Evolutionary conservation across 2,797 vertebrate species (phyloP), one percentile per base, ranked within the genome.

Genomic region (Steatocranus sp.): DNA sequence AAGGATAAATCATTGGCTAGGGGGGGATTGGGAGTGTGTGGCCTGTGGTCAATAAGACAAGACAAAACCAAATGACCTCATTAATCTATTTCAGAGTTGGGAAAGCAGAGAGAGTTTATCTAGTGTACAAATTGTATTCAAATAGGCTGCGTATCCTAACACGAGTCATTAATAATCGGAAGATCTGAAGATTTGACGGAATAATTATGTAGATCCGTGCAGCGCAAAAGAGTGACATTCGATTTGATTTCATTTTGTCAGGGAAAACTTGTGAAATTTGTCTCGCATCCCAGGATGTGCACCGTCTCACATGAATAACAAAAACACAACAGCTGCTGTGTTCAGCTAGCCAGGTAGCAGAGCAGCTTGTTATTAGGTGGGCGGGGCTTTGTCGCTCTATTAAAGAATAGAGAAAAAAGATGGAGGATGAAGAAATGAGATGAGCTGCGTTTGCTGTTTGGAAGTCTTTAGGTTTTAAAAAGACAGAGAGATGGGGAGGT

Each of bases 1-100:
- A 91, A 83, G 34, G 11, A 85, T 94, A 89, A 91, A 93, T 94
- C 91, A 83, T 50, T 76, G 77, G 85, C 66, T 10, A 15, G 50
- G 78, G 38, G 83, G 83, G 75, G 84, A 82, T 63, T 53, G 75
- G 76, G 63, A 80, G 75, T 49, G 20, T 81, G 79, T 92, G 89
- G 87, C 88, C 83, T 75, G 30, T 10, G 79, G 90, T 91, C 92
- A 91, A 88, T 87, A 91, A 91, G 88, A 94, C 91, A 83, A 92
- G 90, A 86, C 83, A 43, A 70, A 70, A 83, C 85, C 85, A 92
- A 94, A 94, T 86, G 84, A 90, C 75, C 92, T 86, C 90, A 90
- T 94, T 92, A 85, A 92, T 95, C 93, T 82, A 11, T 76, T 79
- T 90, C 46, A 76, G 75, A 43, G 77, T 79, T 5, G 1, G 76